These are phyloP conservation scores for Polypterus bichir DNA, from an alignment of 2,113 vertebrate species.

Conservation along the genomic window DNA sequence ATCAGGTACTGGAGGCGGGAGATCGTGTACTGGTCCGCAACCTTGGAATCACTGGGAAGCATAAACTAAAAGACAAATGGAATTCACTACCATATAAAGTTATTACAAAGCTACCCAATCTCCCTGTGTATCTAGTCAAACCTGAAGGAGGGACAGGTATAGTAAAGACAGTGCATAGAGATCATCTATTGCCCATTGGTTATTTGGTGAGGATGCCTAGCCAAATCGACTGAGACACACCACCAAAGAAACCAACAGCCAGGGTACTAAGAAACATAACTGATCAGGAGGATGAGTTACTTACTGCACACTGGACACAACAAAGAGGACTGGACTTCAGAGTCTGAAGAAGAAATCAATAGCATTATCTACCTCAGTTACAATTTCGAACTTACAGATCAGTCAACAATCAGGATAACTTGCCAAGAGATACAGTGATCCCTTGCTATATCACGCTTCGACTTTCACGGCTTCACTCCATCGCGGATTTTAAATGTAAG, in stretches of 20 bases:
- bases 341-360: too few species aligned
- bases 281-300: background rate
- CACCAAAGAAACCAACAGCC: background rate
- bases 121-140: background rate
- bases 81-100: background rate
- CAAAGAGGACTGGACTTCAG: too few species aligned
- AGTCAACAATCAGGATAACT: too few species aligned
- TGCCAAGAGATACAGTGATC: too few species aligned
- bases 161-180: constrained; percentile 1
- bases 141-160: background rate
- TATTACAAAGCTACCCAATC: background rate
- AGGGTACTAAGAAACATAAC: background rate
- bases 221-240: background rate
- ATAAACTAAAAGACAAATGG: background rate
- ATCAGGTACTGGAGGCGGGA: background rate
- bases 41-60: background rate
- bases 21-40: background rate
- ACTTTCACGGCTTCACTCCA: too few species aligned
- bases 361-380: too few species aligned
- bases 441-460: too few species aligned
- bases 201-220: background rate
- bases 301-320: background rate
- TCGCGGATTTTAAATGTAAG: too few species aligned
- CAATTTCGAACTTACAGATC: too few species aligned
- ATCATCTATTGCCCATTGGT: background rate